Evolutionary conservation across 2,888 invertebrate species (phyloP).

Genomic region (Troides aeacus): DNA sequence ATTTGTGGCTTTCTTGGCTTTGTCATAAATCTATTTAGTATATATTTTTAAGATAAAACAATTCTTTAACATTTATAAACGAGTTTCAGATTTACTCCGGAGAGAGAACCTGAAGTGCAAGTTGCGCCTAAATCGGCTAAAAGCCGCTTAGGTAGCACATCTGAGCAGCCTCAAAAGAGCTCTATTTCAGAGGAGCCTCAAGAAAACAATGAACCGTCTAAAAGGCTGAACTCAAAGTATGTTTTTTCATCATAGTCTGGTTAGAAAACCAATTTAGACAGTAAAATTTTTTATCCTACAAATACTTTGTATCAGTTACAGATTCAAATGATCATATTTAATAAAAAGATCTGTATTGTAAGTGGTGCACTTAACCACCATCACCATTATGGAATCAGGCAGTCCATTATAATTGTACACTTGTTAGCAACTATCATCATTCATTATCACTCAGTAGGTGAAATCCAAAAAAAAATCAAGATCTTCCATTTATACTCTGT

Average conservation of each 20-base stretch:
- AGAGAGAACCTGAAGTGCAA: constrained; percentile 54
- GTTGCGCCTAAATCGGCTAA: constrained; percentile 50
- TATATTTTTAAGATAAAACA: constrained; percentile 24
- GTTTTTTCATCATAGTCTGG: constrained; percentile 16
- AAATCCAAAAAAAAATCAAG: no score
- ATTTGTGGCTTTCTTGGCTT: constrained; percentile 30
- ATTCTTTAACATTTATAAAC: constrained; percentile 3
- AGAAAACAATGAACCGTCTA: constrained; percentile 50
- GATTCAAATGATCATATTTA: no score
- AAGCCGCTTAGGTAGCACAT: constrained; percentile 32
- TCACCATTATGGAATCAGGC: no score
- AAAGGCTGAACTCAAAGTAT: constrained; percentile 60
- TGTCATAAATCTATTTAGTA: constrained; percentile 29
- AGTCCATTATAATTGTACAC: no score
- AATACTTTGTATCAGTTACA: no score
- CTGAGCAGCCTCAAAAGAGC: constrained; percentile 36
- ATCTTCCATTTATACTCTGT: no score
- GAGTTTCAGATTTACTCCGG: constrained; percentile 67
- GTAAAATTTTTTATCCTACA: not conserved
- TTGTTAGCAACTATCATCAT: no score
- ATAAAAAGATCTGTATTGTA: no score
- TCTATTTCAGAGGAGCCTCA: constrained; percentile 45
- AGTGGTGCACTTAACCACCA: no score
- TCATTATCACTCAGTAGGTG: no score
- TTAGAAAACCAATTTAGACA: no score